Evolutionary conservation across 1,140 invertebrate genomes (phyloP).

Genomic region (Eriosoma lanigerum): DNA sequence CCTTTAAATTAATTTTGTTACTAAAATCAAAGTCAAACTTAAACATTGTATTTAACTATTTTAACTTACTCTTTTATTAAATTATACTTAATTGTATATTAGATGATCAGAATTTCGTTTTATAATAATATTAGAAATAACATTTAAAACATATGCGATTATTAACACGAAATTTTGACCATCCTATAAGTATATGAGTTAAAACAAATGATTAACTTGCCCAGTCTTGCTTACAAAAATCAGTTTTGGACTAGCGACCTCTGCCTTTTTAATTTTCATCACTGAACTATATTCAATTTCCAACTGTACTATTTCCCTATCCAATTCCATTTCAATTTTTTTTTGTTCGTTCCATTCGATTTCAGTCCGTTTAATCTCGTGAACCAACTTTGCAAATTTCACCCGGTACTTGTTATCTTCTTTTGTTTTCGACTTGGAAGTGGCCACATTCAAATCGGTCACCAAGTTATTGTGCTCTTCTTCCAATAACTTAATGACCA

Average conservation of each 20-base stretch:
- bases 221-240: neutral
- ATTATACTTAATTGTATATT: too few species aligned
- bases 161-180: too few species aligned
- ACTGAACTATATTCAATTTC: neutral
- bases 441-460: neutral
- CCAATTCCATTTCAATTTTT: neutral
- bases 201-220: too few species aligned
- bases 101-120: too few species aligned
- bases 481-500: conserved; percentile 16
- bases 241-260: neutral
- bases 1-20: too few species aligned
- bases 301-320: neutral
- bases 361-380: neutral
- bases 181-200: too few species aligned
- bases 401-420: neutral
- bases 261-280: neutral
- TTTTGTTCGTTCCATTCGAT: neutral
- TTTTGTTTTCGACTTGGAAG: neutral
- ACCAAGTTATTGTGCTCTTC: neutral
- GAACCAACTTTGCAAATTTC: neutral
- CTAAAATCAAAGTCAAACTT: too few species aligned
- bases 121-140: too few species aligned
- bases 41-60: too few species aligned
- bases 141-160: too few species aligned
- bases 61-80: too few species aligned